These are phyloP conservation scores for Orthosia gothica DNA, from an alignment of 2,888 invertebrate species.

Conservation along the genomic window DNA sequence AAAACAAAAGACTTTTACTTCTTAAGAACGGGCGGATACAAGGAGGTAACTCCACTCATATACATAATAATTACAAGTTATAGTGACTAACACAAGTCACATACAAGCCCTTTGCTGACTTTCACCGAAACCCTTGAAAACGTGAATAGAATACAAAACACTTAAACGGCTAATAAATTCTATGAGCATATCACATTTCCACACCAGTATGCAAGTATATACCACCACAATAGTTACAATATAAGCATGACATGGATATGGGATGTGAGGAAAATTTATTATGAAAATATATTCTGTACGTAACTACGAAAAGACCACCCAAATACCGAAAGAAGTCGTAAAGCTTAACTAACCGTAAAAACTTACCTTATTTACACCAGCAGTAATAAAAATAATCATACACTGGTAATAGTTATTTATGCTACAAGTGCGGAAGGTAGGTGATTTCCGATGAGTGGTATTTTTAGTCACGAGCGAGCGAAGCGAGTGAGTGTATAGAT, in stretches of 20 bases:
- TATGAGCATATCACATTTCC: slow-evolving; percentile 17
- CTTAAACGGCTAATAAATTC: slow-evolving; percentile 26
- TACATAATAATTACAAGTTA: neutral
- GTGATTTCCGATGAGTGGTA: too few species aligned
- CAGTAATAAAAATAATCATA: slow-evolving; percentile 2
- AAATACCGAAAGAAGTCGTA: neutral
- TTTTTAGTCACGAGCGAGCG: too few species aligned
- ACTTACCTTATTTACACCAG: neutral
- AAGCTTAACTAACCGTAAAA: neutral
- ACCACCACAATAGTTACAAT: neutral
- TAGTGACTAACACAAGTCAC: neutral
- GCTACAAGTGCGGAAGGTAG: too few species aligned
- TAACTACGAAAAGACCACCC: slow-evolving; percentile 2
- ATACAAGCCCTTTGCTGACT: slow-evolving; percentile 38
- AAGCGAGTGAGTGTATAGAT: too few species aligned
- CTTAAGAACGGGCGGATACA: neutral
- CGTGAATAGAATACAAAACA: slow-evolving; percentile 38
- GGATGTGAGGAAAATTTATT: neutral
- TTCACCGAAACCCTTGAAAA: slow-evolving; percentile 45
- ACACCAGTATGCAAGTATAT: slow-evolving; percentile 16
- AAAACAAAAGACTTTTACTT: too few species aligned
- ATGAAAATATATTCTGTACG: slow-evolving; percentile 6
- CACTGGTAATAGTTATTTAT: too few species aligned
- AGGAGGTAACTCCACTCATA: neutral
- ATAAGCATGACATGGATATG: neutral